Evolutionary conservation across 2,113 vertebrate genomes (phyloP).

Genomic region (Crotalus helleri): DNA sequence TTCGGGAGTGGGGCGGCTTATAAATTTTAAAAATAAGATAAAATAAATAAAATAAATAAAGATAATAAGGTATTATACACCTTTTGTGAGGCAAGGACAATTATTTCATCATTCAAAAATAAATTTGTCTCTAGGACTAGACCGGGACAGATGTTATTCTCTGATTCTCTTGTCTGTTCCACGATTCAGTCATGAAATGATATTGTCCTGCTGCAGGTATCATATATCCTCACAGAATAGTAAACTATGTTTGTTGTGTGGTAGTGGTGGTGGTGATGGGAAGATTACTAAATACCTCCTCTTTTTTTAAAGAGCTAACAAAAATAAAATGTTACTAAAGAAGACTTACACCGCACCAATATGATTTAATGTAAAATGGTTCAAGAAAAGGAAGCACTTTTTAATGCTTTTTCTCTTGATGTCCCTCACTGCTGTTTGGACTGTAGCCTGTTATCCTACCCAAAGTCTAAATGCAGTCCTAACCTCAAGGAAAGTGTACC

Average conservation of each 20-base stretch:
- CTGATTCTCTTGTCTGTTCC: background rate
- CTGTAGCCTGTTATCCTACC: background rate
- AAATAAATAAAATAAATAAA: background rate
- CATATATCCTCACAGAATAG: background rate
- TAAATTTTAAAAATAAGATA: too few species aligned
- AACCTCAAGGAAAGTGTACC: background rate
- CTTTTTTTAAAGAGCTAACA: background rate
- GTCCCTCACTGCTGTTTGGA: background rate
- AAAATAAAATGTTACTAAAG: background rate
- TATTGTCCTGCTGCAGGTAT: background rate
- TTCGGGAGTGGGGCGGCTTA: too few species aligned
- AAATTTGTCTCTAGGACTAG: background rate
- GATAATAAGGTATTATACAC: background rate
- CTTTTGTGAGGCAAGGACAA: background rate
- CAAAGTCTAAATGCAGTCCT: background rate
- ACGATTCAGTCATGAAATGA: background rate
- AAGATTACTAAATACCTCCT: background rate
- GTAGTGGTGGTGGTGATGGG: too few species aligned
- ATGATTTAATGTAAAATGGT: background rate
- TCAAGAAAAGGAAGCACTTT: background rate
- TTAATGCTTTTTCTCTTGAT: background rate
- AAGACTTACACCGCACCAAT: background rate
- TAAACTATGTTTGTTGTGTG: background rate
- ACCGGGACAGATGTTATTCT: background rate
- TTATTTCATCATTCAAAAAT: background rate